Evolutionary conservation across 2,113 vertebrate genomes (phyloP).

Genomic region (Anser brachyrhynchus): DNA sequence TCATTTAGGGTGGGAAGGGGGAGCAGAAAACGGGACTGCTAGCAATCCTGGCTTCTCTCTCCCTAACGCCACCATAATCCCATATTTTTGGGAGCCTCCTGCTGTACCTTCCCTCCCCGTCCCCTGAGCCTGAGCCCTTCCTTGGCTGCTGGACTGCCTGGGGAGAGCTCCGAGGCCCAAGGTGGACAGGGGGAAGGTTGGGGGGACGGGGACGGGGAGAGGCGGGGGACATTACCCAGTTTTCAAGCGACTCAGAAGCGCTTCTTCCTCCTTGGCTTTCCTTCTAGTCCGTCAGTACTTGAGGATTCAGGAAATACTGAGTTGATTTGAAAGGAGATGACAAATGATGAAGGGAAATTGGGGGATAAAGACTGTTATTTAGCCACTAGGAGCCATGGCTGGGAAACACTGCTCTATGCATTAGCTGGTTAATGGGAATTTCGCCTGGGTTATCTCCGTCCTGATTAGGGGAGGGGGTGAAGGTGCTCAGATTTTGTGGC

Average conservation of each 20-base stretch:
- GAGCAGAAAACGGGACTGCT: neutral
- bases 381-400: conserved; percentile 1
- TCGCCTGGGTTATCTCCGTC: neutral
- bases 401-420: neutral
- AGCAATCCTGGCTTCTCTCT: neutral
- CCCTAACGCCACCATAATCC: neutral
- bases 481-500: neutral
- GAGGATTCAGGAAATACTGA: conserved; percentile 56
- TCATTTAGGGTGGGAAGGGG: neutral
- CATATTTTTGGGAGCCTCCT: neutral
- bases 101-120: neutral
- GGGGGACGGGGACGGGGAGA: neutral
- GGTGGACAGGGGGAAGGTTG: neutral
- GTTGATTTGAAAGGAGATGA: conserved; percentile 57
- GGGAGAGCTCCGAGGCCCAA: neutral
- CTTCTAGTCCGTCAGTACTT: neutral
- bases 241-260: neutral
- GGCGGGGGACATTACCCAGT: neutral
- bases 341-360: conserved; percentile 59
- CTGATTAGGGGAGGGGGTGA: neutral
- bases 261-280: neutral
- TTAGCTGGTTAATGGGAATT: conserved; percentile 39
- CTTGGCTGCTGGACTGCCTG: neutral
- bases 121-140: neutral
- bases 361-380: conserved; percentile 54